Percentiles rank a stretch among this genome's conserved stretches.
Evolutionary conservation across 2,888 invertebrate species (phyloP).

Genomic region (Pegoplata infirma): DNA sequence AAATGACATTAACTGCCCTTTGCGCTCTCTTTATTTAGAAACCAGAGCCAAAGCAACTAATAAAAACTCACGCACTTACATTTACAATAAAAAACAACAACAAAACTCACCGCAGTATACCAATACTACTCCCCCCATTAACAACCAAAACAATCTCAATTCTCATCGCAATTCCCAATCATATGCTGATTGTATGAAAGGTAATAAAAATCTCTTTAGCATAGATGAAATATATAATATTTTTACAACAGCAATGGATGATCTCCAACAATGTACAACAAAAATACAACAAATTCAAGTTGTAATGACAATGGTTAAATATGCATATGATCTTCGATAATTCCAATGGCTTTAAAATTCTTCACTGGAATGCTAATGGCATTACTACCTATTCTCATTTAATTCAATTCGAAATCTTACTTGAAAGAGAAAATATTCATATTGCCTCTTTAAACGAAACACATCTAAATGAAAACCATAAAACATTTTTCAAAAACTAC

Average conservation of each 20-base stretch:
- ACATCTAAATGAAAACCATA: too few species aligned
- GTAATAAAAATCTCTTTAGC: background rate
- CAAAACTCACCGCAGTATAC: background rate
- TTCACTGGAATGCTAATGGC: conserved; percentile 36
- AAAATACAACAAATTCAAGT: conserved; percentile 33
- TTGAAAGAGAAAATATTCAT: conserved; percentile 16
- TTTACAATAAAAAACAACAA: background rate
- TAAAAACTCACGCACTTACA: too few species aligned
- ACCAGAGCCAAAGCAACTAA: too few species aligned
- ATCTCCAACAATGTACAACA: conserved; percentile 8
- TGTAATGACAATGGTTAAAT: too few species aligned
- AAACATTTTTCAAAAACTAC: too few species aligned
- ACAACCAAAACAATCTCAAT: too few species aligned
- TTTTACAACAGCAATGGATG: background rate
- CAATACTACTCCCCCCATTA: background rate
- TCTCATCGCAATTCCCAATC: too few species aligned
- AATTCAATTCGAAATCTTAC: conserved; percentile 13
- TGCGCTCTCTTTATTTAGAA: too few species aligned
- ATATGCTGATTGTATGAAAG: background rate
- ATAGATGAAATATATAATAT: conserved; percentile 5
- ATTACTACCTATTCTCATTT: conserved; percentile 12
- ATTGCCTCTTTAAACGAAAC: too few species aligned
- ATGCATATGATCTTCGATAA: too few species aligned
- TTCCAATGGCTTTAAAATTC: conserved; percentile 11
- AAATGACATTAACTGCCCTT: too few species aligned